Evolutionary conservation across 2,113 vertebrate species (phyloP), one percentile per base, ranked within the genome.

Genomic region (Phycodurus eques): DNA sequence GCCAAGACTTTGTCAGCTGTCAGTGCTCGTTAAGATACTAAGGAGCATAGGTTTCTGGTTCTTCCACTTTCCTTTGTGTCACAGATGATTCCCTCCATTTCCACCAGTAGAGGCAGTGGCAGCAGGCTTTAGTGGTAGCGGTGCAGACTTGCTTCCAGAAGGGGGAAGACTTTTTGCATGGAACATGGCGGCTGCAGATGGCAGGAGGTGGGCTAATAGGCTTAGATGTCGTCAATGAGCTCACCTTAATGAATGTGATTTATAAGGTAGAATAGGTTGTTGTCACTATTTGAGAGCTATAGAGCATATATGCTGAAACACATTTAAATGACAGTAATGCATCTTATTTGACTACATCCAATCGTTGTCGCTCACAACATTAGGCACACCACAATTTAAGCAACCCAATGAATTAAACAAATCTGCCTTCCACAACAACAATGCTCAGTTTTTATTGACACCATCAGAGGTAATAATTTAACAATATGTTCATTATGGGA

Each of bases 1-100:
- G 85, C 85, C 83, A 85, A 83, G 89, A 92, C 84, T 88, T 47
- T 90, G 90, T 91, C 89, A 87, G 89, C 90, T 93, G 92, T 93
- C 92, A 88, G 88, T 88, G 81, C 86, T 86, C 75, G 87, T 93
- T 92, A 91, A 88, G 88, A 82, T 82, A 89, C 81, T 90, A 90
- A 92, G 92, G 89, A 89, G 86, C 88, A 87, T 80, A 81, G 77
- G 80, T 86, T 85, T 83, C 62, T 74, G 84, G 77, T 73, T 78
- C 65, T 71, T 70, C 74, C 89, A 89, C 87, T 90, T 92, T 87
- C 83, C 84, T 83, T 82, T 84, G 76, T 70, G 87, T 84, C 87
- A 79, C 69, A 70, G 74, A 74, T n/a, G 39, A 59, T 83, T 83
- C 80, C 68, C 83, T 90, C 84, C 80, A 75, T 75, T 78, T 81